Evolutionary conservation across 92 coral and sea anemone genomes (phyloP), one percentile per base, ranked within the genome.

Genomic region (Isaurus tuberculatus): DNA sequence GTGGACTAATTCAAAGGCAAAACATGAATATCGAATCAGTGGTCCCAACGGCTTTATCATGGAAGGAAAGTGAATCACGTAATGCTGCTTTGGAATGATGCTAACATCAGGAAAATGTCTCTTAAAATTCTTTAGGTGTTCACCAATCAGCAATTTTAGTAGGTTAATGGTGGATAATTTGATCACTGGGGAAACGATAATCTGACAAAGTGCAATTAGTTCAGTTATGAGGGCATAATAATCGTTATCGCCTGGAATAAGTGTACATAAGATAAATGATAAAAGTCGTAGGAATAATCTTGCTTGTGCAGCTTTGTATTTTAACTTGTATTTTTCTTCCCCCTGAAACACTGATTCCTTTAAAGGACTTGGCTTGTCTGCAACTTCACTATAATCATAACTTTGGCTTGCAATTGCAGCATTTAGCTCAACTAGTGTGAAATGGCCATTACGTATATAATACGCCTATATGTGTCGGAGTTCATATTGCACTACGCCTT

Each of bases 251-350:
- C 44, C 85, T 75, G 73, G 84, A 67, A 89, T 80, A 72, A 89
- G 73, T 65, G 80, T 67, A 70, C 90, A 70, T 10, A 90, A 14
- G 58, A 92, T 86, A 77, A 90, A 92, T 32, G 93, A 90, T 73
- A 92, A 43, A 6, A 86, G 33, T 65, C 85, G 49, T 8, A 87
- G 75, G 42, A 80, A 77, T 63, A 85, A 28, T 70, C 80, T 58
- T 53, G 87, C 46, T 83, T 83, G 87, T 23, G 87, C 81, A 11
- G 81, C 87, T 4, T 83, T 83, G 46, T 48, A 58, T 22, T 83
- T 83, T 29, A 83, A 23, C 72, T 84, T 84, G 55, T 73, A 84
- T 31, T 25, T 53, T 57, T 73, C 87, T 40, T 84, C 65, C 13
- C 80, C 78, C 22, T 72, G 28, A 84, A 60, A 40, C 8, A 48